These are phyloP conservation scores for Lithodes maja DNA, from an alignment of 2,888 invertebrate genomes.

Conservation along the genomic window DNA sequence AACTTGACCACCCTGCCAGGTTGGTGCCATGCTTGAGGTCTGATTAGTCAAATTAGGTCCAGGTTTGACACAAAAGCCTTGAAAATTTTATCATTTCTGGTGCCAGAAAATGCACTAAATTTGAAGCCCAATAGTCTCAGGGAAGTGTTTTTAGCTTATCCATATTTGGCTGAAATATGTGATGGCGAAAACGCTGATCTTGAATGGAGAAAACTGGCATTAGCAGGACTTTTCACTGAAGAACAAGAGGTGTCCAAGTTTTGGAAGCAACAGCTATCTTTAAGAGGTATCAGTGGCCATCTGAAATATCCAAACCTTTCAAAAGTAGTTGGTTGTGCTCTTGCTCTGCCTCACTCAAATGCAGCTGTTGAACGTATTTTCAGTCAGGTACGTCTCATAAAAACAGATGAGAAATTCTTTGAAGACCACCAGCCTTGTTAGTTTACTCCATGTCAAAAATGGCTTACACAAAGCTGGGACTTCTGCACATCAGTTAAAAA, in stretches of 20 bases:
- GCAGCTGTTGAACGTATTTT: slow-evolving; percentile 44
- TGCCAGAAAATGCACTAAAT: slow-evolving; percentile 41
- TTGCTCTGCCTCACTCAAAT: slow-evolving; percentile 37
- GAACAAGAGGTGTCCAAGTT: not conserved
- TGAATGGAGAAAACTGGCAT: slow-evolving; percentile 19
- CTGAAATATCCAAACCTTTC: slow-evolving; percentile 36
- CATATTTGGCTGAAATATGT: slow-evolving; percentile 23
- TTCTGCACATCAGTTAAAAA: slow-evolving; percentile 10
- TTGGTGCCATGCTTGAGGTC: too few relatives aligned
- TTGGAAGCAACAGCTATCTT: slow-evolving; percentile 36
- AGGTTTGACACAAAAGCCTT: slow-evolving; percentile 38
- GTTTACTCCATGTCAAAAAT: slow-evolving; percentile 33
- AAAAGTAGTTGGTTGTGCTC: slow-evolving; percentile 33
- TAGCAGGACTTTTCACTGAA: not conserved
- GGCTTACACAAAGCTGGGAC: slow-evolving; percentile 20
- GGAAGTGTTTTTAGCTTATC: slow-evolving; percentile 19
- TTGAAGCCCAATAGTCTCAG: slow-evolving; percentile 34
- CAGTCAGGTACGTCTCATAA: slow-evolving; percentile 36
- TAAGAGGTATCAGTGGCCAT: slow-evolving; percentile 30
- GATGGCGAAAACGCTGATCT: slow-evolving; percentile 21
- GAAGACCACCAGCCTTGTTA: slow-evolving; percentile 27
- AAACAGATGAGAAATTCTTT: slow-evolving; percentile 43
- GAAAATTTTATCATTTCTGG: not conserved
- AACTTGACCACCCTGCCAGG: too few relatives aligned
- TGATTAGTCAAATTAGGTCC: slow-evolving; percentile 27